Conservation (phyloP, 1,140 invertebrate genomes). For the Drosophila tani region DNA sequence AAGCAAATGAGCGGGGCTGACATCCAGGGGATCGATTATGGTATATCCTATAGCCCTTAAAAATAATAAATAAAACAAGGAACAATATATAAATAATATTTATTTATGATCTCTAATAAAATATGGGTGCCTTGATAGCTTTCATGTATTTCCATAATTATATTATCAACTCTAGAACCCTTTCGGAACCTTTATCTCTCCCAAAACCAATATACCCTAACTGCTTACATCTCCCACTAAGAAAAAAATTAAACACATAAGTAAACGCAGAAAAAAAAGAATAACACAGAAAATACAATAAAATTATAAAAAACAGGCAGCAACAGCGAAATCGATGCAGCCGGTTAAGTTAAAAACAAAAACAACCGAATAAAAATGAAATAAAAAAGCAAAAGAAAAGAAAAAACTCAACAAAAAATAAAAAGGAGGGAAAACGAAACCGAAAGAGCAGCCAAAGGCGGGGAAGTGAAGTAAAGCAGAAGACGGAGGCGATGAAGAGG, state of each 20-base stretch:
- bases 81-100: not conserved
- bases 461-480: not conserved
- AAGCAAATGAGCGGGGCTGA: constrained; percentile 12
- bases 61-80: not conserved
- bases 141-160: not conserved
- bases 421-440: constrained; percentile 32
- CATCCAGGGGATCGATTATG: not conserved
- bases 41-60: constrained; percentile 3
- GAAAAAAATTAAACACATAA: constrained; percentile 76
- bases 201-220: not conserved
- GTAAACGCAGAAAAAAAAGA: constrained; percentile 53
- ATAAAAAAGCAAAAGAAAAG: constrained; percentile 21
- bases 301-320: constrained; percentile 67
- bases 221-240: not conserved
- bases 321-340: constrained; percentile 74
- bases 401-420: not conserved
- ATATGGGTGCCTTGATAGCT: fast-evolving
- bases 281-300: constrained; percentile 53
- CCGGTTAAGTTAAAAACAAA: constrained; percentile 55
- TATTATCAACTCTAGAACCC: too few species aligned
- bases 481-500: constrained; percentile 18
- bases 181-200: not conserved
- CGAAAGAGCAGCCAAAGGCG: constrained; percentile 37
- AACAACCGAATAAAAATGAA: constrained; percentile 41
- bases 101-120: not conserved